These are phyloP conservation scores for Calidris pugnax DNA, from an alignment of 2,113 vertebrate species.

Conservation along the genomic window DNA sequence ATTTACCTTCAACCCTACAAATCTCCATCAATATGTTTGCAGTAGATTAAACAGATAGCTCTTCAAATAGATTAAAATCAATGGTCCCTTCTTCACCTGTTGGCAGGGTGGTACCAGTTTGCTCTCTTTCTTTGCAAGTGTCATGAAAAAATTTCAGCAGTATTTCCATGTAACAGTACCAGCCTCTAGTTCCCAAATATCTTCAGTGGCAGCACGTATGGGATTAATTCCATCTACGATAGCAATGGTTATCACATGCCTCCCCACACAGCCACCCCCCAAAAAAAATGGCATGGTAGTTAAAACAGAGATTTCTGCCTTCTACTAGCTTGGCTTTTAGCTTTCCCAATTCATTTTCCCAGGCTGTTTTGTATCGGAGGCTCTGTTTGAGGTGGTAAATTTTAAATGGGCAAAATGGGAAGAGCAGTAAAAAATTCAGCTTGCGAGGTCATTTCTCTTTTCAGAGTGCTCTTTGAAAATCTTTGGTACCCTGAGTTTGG, in stretches of 20 bases:
- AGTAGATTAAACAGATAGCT: background rate
- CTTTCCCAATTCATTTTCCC: background rate
- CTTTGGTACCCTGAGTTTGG: background rate
- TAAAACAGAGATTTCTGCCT: background rate
- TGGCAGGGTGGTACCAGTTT: background rate
- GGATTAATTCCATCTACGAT: background rate
- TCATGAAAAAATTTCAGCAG: background rate
- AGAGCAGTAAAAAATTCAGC: background rate
- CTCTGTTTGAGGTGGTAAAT: background rate
- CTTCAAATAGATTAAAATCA: background rate
- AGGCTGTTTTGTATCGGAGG: background rate
- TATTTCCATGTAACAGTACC: background rate
- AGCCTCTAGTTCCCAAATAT: background rate
- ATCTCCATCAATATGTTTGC: background rate
- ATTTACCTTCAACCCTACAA: background rate
- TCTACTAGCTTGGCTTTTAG: background rate
- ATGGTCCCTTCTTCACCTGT: background rate
- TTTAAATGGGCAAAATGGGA: background rate
- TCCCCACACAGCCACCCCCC: too few relatives aligned
- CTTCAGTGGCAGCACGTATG: background rate
- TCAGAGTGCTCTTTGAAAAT: background rate
- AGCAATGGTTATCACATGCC: background rate
- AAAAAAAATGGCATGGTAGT: background rate
- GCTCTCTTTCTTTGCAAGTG: background rate
- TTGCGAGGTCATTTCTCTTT: background rate